Evolutionary conservation across 2,888 invertebrate species (phyloP).

Genomic region (Flabesymbios commensalis): DNA sequence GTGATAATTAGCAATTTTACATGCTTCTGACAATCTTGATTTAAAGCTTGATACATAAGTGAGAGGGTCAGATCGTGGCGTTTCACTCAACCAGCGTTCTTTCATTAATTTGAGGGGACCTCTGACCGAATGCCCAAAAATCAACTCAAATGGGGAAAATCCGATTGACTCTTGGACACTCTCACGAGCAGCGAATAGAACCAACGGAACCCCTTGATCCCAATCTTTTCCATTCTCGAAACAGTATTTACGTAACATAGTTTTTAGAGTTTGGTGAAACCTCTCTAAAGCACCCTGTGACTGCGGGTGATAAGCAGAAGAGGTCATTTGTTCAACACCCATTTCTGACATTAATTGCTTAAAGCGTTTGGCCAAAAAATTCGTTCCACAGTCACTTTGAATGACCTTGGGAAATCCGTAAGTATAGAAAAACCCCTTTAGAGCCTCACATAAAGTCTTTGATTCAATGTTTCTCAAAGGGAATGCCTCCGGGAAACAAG

Average conservation of each 20-base stretch:
- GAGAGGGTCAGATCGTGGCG: not conserved
- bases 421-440: not conserved
- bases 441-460: not conserved
- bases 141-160: constrained; percentile 12
- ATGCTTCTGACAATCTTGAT: not conserved
- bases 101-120: constrained; percentile 9
- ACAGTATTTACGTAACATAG: not conserved
- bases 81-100: not conserved
- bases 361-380: constrained; percentile 13
- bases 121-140: constrained; percentile 8
- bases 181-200: constrained; percentile 7
- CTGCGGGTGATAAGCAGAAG: constrained; percentile 7
- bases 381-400: constrained; percentile 9
- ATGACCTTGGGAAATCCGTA: constrained; percentile 12
- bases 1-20: constrained; percentile 1
- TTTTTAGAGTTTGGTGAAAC: constrained; percentile 1
- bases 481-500: constrained; percentile 13
- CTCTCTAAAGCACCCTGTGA: not conserved
- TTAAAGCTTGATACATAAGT: not conserved
- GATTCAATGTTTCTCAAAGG: constrained; percentile 9
- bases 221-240: constrained; percentile 2
- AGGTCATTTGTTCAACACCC: constrained; percentile 11
- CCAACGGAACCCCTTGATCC: not conserved
- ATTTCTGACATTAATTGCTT: constrained; percentile 6
- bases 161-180: constrained; percentile 8